Conservation (phyloP, 92 coral and sea anemone genomes). For the Muricea muricata region DNA sequence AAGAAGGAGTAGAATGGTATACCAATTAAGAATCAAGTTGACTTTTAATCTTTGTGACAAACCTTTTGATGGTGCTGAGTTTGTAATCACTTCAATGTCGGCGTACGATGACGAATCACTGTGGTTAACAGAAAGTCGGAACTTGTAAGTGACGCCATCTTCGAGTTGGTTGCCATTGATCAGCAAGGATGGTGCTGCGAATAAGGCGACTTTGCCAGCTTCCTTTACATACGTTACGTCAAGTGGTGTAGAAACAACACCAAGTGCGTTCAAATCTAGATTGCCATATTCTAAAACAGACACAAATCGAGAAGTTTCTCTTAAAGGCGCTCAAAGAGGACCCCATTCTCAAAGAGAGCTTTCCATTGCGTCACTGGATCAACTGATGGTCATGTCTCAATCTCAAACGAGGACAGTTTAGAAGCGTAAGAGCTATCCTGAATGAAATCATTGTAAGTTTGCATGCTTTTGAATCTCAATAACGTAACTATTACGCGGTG, state of each 20-base stretch:
- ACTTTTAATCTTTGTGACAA: too few relatives aligned
- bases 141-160: constrained; percentile 66
- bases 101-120: constrained; percentile 62
- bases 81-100: constrained; percentile 66
- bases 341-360: too few relatives aligned
- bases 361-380: background rate
- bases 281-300: constrained; percentile 57
- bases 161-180: constrained; percentile 42
- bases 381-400: background rate
- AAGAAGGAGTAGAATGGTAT: background rate
- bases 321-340: background rate
- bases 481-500: too few relatives aligned
- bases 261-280: constrained; percentile 54
- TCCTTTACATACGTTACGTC: constrained; percentile 12
- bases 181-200: constrained; percentile 42
- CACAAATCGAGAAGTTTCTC: background rate
- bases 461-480: too few relatives aligned
- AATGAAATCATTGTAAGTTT: too few relatives aligned
- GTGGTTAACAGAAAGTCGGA: constrained; percentile 63
- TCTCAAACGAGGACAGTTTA: background rate
- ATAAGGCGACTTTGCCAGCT: background rate
- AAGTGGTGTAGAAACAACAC: constrained; percentile 32
- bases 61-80: constrained; percentile 80
- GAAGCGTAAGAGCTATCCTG: background rate
- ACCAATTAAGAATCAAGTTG: too few relatives aligned